These are phyloP conservation scores for Bettongia penicillata DNA, from an alignment of 2,113 vertebrate species.

Conservation along the genomic window DNA sequence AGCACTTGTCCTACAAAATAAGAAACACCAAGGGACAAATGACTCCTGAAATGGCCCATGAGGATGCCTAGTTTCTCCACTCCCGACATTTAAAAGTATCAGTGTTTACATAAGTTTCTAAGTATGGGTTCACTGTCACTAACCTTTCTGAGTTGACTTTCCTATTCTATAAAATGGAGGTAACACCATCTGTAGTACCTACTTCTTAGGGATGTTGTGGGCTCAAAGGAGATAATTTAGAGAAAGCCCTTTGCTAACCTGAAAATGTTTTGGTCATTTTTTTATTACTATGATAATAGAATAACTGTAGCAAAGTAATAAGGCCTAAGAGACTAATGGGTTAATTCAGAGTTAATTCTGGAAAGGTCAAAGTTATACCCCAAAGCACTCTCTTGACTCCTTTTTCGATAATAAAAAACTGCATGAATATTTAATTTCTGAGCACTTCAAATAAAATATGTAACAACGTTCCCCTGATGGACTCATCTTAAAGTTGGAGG, in stretches of 20 bases:
- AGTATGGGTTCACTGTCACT: not conserved
- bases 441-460: not conserved
- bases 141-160: not conserved
- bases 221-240: not conserved
- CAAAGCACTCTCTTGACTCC: not conserved
- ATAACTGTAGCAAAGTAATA: not conserved
- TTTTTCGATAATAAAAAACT: not conserved
- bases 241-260: not conserved
- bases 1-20: constrained; percentile 68
- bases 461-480: not conserved
- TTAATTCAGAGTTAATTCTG: constrained; percentile 2
- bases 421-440: not conserved
- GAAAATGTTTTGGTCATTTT: not conserved
- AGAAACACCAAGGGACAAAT: constrained; percentile 43
- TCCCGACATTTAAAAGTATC: constrained; percentile 36
- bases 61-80: constrained; percentile 7
- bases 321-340: not conserved
- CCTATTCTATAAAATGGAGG: not conserved
- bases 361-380: not conserved
- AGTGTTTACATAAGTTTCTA: not conserved
- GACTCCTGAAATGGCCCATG: constrained; percentile 1
- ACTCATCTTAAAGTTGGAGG: not conserved
- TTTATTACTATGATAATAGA: not conserved
- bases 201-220: not conserved
- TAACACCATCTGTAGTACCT: constrained; percentile 24